Percentiles rank a stretch among this genome's conserved stretches.
These are phyloP conservation scores for Hydrophis major DNA, from an alignment of 2,797 vertebrate species.

Conservation along the genomic window DNA sequence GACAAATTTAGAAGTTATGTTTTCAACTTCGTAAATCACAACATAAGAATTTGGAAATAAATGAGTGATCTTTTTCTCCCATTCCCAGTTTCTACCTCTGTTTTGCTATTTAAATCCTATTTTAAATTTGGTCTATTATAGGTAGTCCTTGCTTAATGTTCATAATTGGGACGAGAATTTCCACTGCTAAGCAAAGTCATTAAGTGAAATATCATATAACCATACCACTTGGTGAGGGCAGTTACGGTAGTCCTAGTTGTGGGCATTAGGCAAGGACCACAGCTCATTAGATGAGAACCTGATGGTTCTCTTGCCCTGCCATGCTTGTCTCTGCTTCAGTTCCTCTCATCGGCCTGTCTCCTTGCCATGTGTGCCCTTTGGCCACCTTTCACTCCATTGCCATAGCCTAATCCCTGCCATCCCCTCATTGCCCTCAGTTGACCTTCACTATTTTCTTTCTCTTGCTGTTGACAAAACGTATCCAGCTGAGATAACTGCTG, in stretches of 20 bases:
- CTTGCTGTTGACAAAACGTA: neutral
- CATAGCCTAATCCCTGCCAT: neutral
- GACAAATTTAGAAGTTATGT: neutral
- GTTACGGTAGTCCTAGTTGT: neutral
- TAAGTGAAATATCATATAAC: neutral
- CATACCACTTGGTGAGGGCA: neutral
- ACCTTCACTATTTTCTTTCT: neutral
- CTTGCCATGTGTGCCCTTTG: neutral
- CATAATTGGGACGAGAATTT: neutral
- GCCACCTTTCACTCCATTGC: neutral
- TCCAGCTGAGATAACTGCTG: neutral
- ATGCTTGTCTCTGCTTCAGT: neutral
- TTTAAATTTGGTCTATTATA: neutral
- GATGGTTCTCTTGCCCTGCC: neutral
- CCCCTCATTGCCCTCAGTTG: neutral
- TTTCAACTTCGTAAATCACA: neutral
- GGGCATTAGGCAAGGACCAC: neutral
- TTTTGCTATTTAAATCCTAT: neutral
- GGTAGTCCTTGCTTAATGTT: neutral
- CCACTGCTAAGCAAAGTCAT: neutral
- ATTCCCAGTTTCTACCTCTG: neutral
- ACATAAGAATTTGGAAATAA: neutral
- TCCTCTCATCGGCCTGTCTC: neutral
- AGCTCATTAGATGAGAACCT: neutral
- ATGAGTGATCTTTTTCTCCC: neutral